Conservation (phyloP, 2,888 invertebrate species). For the Entomobrya proxima region DNA sequence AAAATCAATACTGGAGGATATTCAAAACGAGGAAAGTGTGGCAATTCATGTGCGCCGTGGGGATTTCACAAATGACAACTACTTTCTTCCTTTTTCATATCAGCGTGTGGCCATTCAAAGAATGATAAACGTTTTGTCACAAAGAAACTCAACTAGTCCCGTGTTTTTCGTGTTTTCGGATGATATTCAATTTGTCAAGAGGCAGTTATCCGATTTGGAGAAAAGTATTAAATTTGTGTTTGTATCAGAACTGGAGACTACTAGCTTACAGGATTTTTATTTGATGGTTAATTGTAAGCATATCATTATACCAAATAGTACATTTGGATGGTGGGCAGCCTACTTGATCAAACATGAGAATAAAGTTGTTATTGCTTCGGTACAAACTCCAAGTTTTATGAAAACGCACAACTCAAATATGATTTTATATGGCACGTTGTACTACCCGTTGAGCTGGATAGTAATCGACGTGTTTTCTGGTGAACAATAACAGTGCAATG, state of each 20-base stretch:
- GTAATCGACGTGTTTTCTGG: slow-evolving; percentile 40
- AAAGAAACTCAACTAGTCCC: background rate
- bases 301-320: slow-evolving; percentile 47
- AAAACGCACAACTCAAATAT: too few species aligned
- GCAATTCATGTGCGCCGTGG: slow-evolving; percentile 64
- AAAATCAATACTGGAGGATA: background rate
- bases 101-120: slow-evolving; percentile 29
- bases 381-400: slow-evolving; percentile 6
- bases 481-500: too few species aligned
- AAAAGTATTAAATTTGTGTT: background rate
- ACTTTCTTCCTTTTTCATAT: slow-evolving; percentile 26
- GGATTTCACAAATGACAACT: slow-evolving; percentile 15
- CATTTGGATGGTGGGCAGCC: slow-evolving; percentile 56
- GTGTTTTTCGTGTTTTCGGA: slow-evolving; percentile 59
- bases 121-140: background rate
- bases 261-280: slow-evolving; percentile 43
- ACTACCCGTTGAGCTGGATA: slow-evolving; percentile 21
- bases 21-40: slow-evolving; percentile 54
- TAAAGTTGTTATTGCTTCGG: slow-evolving; percentile 53
- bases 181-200: slow-evolving; percentile 1
- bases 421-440: slow-evolving; percentile 15
- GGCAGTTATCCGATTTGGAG: background rate
- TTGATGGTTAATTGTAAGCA: slow-evolving; percentile 56
- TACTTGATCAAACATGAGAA: slow-evolving; percentile 38
- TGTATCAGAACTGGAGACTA: background rate